Evolutionary conservation across 2,113 vertebrate genomes (phyloP), one percentile per base, ranked within the genome.

Genomic region (Pagrus major): DNA sequence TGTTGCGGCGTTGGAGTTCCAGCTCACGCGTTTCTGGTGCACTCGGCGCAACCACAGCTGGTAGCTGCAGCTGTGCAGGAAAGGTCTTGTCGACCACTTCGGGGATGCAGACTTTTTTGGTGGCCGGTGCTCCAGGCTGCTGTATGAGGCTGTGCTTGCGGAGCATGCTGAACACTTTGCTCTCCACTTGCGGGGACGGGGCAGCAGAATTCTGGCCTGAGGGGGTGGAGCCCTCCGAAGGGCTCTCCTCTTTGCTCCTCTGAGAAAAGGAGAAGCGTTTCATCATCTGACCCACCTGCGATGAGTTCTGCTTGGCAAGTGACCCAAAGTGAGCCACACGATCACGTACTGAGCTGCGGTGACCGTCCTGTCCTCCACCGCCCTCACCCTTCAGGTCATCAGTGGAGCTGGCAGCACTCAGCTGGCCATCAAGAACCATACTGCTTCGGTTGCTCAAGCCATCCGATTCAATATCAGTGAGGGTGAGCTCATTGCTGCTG

Each of bases 211-310:
- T 95, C 86, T 97, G 96, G 73, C 96, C 96, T 0, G 97, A 99
- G 0, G 96, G 96, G 0, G 96, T 96, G 39, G 97, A 97, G 0
- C 95, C 93, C 88, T 98, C 97, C 0, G 96, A 98, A 0, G 96
- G 94, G 47, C 96, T 98, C 88, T 97, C 97, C 8, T 99, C 97
- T 44, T 96, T 96, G 92, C 96, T 98, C 70, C 90, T 96, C 83
- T 98, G 97, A 21, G 98, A 97, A 90, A 99, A 98, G 54, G 97
- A 99, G 88, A 98, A 97, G 56, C 96, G 96, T 71, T 99, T 99
- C 86, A 93, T 93, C 91, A 93, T 93, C 82, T 95, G 94, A 8
- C 93, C 92, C 88, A 97, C 94, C 86, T 97, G 97, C 0, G 91
- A 58, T 0, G 98, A 98, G 92, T 97, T 97, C 88, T 98, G 97